Percentiles rank a stretch among this genome's conserved stretches.
These are phyloP conservation scores for Ariopsis seemanni DNA, from an alignment of 2,113 vertebrate genomes.

Conservation along the genomic window DNA sequence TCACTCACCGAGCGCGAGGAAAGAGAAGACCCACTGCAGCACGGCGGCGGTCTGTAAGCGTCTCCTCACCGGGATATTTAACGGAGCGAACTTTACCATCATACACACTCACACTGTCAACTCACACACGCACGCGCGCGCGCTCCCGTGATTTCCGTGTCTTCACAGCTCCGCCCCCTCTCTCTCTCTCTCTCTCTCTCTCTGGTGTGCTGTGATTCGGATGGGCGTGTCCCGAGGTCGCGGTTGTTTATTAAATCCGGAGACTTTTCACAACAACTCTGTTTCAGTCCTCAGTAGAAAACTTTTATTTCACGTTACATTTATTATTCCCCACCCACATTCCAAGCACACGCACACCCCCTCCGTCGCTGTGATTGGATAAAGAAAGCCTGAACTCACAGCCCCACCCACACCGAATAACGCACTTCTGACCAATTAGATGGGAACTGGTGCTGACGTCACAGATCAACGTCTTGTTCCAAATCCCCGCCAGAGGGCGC, in stretches of 20 bases:
- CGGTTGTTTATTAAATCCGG: background rate
- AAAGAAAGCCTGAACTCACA: background rate
- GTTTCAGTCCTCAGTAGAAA: background rate
- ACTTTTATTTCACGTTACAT: background rate
- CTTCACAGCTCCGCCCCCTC: background rate
- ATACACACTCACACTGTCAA: conserved; percentile 52
- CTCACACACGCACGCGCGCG: background rate
- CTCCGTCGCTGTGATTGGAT: background rate
- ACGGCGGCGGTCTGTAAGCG: conserved; percentile 78
- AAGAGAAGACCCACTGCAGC: conserved; percentile 82
- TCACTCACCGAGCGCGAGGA: conserved; percentile 62
- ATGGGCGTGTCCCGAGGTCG: background rate
- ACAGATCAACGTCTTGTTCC: background rate
- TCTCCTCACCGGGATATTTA: conserved; percentile 72
- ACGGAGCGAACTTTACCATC: conserved; percentile 80
- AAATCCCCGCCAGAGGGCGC: background rate
- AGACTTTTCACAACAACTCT: background rate
- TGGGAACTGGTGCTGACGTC: background rate
- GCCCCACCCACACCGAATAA: background rate
- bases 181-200: background rate
- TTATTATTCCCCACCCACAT: background rate
- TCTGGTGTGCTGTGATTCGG: background rate
- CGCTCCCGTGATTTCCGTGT: background rate
- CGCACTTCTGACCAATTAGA: background rate
- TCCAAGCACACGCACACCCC: background rate